Percentiles rank a stretch among this genome's conserved stretches.
Conservation (phyloP, 2,113 vertebrate species). For the Gopherus flavomarginatus region DNA sequence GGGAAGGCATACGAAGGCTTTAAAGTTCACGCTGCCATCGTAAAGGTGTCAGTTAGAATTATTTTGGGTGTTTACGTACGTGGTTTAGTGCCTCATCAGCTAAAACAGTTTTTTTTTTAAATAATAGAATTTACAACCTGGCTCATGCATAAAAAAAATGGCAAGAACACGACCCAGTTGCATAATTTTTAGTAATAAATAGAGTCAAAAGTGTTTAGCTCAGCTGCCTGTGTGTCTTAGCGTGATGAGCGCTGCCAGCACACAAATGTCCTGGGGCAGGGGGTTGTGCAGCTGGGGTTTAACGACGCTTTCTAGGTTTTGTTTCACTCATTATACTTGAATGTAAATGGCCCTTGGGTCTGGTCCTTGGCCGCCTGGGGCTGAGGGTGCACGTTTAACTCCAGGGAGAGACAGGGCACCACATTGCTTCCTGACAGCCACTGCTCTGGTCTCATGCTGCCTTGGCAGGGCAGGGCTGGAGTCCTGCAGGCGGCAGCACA, state of each 20-base stretch:
- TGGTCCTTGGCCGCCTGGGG: neutral
- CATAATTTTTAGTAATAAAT: conserved; percentile 73
- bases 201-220: conserved; percentile 58
- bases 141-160: conserved; percentile 71
- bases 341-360: neutral
- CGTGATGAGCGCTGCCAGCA: neutral
- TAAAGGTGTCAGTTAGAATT: conserved; percentile 73
- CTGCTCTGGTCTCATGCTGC: too few species aligned
- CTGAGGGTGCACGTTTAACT: too few species aligned
- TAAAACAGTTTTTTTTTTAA: conserved; percentile 62
- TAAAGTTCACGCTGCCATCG: conserved; percentile 62
- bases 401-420: too few species aligned
- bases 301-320: too few species aligned
- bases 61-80: conserved; percentile 70
- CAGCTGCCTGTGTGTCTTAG: conserved; percentile 14
- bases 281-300: fast-evolving
- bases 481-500: too few species aligned
- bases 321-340: neutral
- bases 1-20: conserved; percentile 44
- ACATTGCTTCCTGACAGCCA: too few species aligned
- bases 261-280: neutral
- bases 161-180: conserved; percentile 69
- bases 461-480: too few species aligned
- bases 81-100: conserved; percentile 71
- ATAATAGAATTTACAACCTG: conserved; percentile 70